Evolutionary conservation across 2,888 invertebrate genomes (phyloP), one percentile per base, ranked within the genome.

Genomic region (Mechanitis messenoides): DNA sequence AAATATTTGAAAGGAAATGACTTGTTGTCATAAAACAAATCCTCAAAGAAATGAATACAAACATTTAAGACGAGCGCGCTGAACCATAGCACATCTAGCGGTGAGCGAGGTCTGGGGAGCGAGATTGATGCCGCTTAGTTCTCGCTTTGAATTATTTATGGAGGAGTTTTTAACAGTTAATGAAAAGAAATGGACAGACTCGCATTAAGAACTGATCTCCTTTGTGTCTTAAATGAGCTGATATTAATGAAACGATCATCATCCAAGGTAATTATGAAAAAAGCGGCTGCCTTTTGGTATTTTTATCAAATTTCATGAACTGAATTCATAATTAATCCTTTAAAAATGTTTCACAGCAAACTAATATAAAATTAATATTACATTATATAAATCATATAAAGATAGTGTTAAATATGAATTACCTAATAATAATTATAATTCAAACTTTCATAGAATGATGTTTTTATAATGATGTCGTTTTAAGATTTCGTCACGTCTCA

Each of bases 71-170:
- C 31, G 9, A 50, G 31, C 31, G 31, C 31, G 31, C 31, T 50
- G 31, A 3, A 50, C 7, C n/a, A 50, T 47, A 28, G n/a, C 5
- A 20, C 20, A 20, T 20, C 20, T 31, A 64, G 60, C 57, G 60
- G 71, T 71, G 85, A 85, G 83, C 72, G 81, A 73, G 68, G 65
- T 67, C 75, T 81, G 84, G 84, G 81, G 85, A 84, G 79, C 76
- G 75, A 77, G 78, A 78, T 78, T 73, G 77, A 76, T 75, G 77
- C 75, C 72, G 76, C 74, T 70, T 60, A 70, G 71, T 61, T 77
- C 75, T 76, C 71, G 76, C 72, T 77, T 80, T 89, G 87, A 87
- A 88, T 87, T 81, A 89, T 89, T 83, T 82, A 89, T 89, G 83
- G 75, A 80, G 79, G 78, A 74, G 69, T 73, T 72, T 83, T 84